Evolutionary conservation across 2,113 vertebrate species (phyloP).

Genomic region (Malurus elegans): DNA sequence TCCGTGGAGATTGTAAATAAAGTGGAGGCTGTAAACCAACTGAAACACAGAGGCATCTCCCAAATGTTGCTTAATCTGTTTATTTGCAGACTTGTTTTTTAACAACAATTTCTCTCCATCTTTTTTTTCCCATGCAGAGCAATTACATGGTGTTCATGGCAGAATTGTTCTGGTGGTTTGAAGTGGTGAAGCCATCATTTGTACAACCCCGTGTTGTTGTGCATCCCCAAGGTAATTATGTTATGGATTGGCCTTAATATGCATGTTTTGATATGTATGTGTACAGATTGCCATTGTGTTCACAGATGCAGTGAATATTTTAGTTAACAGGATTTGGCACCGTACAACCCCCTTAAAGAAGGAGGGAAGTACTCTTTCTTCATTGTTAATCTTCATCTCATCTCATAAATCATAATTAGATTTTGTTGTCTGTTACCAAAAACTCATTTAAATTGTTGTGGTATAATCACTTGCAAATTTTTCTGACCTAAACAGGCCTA

Average conservation of each 20-base stretch:
- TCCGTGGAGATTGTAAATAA: background rate
- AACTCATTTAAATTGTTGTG: background rate
- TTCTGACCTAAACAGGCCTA: background rate
- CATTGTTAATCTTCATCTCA: background rate
- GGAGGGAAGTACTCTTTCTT: background rate
- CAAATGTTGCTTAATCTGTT: background rate
- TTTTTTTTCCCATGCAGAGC: slow-evolving; percentile 76
- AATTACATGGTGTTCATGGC: slow-evolving; percentile 98
- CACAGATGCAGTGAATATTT: background rate
- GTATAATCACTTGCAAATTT: slow-evolving; percentile 3
- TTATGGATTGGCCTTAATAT: background rate
- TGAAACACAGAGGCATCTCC: background rate
- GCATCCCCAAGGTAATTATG: slow-evolving; percentile 75
- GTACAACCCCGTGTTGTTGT: slow-evolving; percentile 84
- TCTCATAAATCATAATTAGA: slow-evolving; percentile 8
- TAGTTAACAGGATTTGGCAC: background rate
- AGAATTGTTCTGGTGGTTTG: slow-evolving; percentile 97
- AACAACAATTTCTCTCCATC: background rate
- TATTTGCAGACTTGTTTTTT: background rate
- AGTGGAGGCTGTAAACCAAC: background rate
- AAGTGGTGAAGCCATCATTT: slow-evolving; percentile 93
- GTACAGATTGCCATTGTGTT: background rate
- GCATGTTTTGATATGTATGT: background rate
- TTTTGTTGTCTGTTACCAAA: slow-evolving; percentile 7
- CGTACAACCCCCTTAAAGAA: background rate